These are phyloP conservation scores for Aeoliscus strigatus DNA, from an alignment of 2,797 vertebrate species.

Conservation along the genomic window DNA sequence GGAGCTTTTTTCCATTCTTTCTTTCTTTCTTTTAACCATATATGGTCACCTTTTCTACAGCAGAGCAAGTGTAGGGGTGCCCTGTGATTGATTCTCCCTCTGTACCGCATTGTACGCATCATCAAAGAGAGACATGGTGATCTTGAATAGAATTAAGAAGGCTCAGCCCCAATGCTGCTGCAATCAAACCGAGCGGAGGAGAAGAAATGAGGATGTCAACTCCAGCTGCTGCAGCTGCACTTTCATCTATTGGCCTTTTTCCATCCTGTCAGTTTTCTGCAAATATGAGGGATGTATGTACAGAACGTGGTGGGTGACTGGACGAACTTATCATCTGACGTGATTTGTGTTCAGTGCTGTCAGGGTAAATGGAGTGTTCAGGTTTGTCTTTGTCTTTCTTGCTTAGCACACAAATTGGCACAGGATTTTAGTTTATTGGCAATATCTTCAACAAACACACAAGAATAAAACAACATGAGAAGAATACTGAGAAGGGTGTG, in stretches of 20 bases:
- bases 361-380: no score
- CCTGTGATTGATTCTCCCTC: conserved; percentile 52
- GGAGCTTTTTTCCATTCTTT: conserved; percentile 1
- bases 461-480: no score
- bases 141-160: conserved; percentile 63
- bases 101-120: conserved; percentile 42
- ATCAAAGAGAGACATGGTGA: conserved; percentile 58
- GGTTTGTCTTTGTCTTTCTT: no score
- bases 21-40: no score
- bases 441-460: no score
- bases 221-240: conserved; percentile 59
- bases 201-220: conserved; percentile 58
- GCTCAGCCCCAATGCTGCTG: conserved; percentile 48
- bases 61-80: conserved; percentile 9
- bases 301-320: no score
- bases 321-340: no score
- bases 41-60: conserved; percentile 8
- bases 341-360: no score
- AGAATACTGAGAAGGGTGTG: no score
- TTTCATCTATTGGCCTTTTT: conserved; percentile 60
- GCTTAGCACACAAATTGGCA: no score
- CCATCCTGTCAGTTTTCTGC: conserved; percentile 41
- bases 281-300: conserved; percentile 37
- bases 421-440: no score
- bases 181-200: conserved; percentile 57